Evolutionary conservation across 2,113 vertebrate genomes (phyloP).

Genomic region (Mesembrinibis cayennensis): DNA sequence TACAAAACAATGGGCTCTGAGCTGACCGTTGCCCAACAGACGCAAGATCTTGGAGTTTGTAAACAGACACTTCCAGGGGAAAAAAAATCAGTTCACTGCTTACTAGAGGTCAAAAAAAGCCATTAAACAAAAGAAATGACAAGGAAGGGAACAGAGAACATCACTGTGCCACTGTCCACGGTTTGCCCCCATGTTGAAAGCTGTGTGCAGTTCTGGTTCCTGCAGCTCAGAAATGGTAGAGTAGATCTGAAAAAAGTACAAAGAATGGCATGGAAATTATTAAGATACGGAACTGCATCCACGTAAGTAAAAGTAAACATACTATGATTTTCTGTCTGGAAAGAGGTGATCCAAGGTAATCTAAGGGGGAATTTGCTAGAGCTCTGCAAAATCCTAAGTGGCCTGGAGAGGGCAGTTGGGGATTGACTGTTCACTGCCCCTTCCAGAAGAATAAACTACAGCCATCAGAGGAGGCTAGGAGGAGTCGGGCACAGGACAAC

Average conservation of each 20-base stretch:
- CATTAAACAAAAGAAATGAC: background rate
- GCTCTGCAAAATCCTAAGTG: background rate
- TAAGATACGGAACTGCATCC: background rate
- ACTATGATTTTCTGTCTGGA: background rate
- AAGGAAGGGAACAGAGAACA: background rate
- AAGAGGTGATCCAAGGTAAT: background rate
- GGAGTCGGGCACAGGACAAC: background rate
- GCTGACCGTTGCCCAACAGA: background rate
- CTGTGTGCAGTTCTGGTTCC: background rate
- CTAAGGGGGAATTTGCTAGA: background rate
- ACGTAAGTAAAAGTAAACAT: background rate
- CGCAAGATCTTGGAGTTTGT: background rate
- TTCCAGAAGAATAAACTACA: background rate
- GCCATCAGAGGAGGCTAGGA: background rate
- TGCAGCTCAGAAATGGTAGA: background rate
- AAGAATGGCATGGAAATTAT: background rate
- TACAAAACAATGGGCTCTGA: background rate
- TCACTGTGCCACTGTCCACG: background rate
- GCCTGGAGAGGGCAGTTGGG: background rate
- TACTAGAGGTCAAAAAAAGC: background rate
- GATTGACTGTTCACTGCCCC: background rate
- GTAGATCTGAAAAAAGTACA: background rate
- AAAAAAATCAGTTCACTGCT: background rate
- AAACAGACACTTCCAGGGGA: background rate
- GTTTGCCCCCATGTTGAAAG: background rate